Conservation (phyloP, 2,797 vertebrate genomes). For the Tokudaia tokunoshimensis region DNA sequence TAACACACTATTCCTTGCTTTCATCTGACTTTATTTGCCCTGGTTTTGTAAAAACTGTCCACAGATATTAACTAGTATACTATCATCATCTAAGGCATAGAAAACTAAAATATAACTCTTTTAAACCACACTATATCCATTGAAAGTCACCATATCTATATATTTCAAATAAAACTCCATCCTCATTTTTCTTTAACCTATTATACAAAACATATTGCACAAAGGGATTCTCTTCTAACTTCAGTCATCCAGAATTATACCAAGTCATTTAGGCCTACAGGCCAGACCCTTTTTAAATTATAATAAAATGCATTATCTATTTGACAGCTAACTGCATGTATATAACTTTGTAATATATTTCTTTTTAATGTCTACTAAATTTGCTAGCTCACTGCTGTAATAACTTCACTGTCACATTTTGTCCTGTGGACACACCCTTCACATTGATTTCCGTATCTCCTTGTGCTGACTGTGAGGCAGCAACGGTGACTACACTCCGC, state of each 20-base stretch:
- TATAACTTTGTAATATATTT: background rate
- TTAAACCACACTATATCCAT: slow-evolving; percentile 27
- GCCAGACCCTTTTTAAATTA: slow-evolving; percentile 33
- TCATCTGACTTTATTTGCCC: slow-evolving; percentile 57
- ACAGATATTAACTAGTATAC: slow-evolving; percentile 22
- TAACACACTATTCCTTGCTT: background rate
- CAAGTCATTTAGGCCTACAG: background rate
- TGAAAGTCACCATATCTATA: slow-evolving; percentile 34
- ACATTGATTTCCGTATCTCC: slow-evolving; percentile 53
- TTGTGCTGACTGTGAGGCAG: slow-evolving; percentile 3
- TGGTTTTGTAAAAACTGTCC: slow-evolving; percentile 65
- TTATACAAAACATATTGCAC: background rate
- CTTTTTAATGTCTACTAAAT: slow-evolving; percentile 10
- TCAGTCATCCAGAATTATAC: slow-evolving; percentile 39
- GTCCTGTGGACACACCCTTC: slow-evolving; percentile 35
- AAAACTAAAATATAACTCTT: slow-evolving; percentile 21
- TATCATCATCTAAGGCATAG: slow-evolving; percentile 48
- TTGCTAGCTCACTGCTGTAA: slow-evolving; percentile 43
- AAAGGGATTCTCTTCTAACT: slow-evolving; percentile 52
- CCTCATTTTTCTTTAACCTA: slow-evolving; percentile 42
- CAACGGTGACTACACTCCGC: slow-evolving; percentile 4
- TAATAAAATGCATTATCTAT: slow-evolving; percentile 52
- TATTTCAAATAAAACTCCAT: slow-evolving; percentile 22
- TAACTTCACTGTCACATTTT: slow-evolving; percentile 38
- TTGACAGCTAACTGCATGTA: slow-evolving; percentile 53